These are phyloP conservation scores for Copidosoma floridanum DNA, from an alignment of 1,140 invertebrate genomes.

Conservation along the genomic window DNA sequence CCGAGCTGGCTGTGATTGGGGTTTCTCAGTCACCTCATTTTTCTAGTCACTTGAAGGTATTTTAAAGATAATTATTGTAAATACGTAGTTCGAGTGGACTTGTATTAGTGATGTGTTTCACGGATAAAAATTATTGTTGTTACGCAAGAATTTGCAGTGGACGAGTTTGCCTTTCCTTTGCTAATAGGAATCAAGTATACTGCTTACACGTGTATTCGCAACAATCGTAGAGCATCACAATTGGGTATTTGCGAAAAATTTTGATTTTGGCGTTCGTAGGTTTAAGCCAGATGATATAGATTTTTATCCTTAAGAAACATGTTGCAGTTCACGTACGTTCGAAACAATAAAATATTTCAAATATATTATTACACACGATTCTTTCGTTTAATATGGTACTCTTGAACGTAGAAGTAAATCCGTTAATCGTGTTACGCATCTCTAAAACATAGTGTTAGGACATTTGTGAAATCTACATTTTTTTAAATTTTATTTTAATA, in stretches of 20 bases:
- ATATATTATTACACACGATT: too few relatives aligned
- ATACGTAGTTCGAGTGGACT: too few relatives aligned
- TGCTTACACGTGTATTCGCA: too few relatives aligned
- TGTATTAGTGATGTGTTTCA: too few relatives aligned
- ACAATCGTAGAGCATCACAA: conserved; percentile 14
- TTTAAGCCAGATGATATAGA: conserved; percentile 3
- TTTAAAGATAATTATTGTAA: background rate
- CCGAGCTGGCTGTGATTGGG: too few relatives aligned
- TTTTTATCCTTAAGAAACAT: conserved; percentile 9
- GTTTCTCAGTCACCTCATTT: too few relatives aligned
- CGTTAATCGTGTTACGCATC: background rate
- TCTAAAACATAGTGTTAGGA: background rate
- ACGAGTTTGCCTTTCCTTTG: conserved; percentile 25
- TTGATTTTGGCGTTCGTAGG: too few relatives aligned
- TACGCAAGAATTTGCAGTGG: conserved; percentile 25
- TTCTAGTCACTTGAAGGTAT: background rate
- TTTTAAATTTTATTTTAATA: conserved; percentile 14
- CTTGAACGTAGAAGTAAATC: too few relatives aligned
- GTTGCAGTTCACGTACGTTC: conserved; percentile 1
- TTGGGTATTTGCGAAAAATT: conserved; percentile 17
- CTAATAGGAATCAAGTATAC: conserved; percentile 24
- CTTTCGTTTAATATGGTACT: too few relatives aligned
- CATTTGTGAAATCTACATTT: background rate
- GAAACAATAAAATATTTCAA: background rate
- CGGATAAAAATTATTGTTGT: too few relatives aligned